Evolutionary conservation across 2,888 invertebrate species (phyloP).

Genomic region (Sceliomorpha sp.): DNA sequence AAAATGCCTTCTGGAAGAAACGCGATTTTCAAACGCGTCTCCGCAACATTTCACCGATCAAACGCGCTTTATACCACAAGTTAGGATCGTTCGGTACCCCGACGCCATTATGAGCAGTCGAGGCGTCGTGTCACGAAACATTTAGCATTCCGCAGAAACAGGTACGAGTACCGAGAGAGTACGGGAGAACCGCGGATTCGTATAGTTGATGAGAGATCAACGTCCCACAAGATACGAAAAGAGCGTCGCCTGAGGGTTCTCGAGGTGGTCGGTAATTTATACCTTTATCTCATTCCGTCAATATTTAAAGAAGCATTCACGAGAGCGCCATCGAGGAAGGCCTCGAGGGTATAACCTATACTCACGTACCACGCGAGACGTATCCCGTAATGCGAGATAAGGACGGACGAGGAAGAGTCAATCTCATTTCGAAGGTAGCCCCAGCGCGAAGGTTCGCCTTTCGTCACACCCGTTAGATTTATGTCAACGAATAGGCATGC

Average conservation of each 20-base stretch:
- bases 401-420: constrained; percentile 36
- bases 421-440: constrained; percentile 39
- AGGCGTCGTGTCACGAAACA: background rate
- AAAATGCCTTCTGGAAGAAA: too few species aligned
- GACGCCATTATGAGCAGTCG: too few species aligned
- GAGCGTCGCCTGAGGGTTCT: constrained; percentile 59
- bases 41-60: too few species aligned
- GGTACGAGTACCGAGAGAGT: constrained; percentile 10
- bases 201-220: constrained; percentile 57
- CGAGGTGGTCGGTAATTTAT: constrained; percentile 68
- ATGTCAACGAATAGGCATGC: constrained; percentile 42
- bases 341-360: constrained; percentile 51
- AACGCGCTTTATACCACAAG: too few species aligned
- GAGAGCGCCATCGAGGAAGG: constrained; percentile 51
- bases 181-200: constrained; percentile 12
- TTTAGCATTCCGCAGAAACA: constrained; percentile 32
- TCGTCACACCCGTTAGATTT: constrained; percentile 59
- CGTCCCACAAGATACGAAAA: constrained; percentile 58
- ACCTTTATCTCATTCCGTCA: constrained; percentile 71
- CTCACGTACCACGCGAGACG: constrained; percentile 37
- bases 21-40: too few species aligned
- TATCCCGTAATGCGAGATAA: constrained; percentile 24
- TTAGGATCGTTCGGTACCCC: too few species aligned
- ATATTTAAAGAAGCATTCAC: constrained; percentile 66
- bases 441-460: constrained; percentile 51